A percentile compares a stretch with the other conserved stretches of the same genome.
Conservation (phyloP, 2,888 invertebrate species). For the Cephus runcator region DNA sequence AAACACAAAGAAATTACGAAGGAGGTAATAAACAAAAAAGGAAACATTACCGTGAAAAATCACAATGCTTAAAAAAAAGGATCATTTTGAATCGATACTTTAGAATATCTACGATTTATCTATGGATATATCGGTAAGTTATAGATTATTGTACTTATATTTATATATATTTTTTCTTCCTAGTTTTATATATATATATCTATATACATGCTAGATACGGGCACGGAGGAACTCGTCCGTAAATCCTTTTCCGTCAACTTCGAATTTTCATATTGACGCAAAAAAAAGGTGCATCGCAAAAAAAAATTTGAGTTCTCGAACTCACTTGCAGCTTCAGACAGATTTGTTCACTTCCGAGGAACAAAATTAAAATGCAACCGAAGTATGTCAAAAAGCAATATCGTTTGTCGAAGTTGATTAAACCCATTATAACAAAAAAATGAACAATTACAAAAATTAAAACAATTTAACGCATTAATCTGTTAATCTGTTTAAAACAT, state of each 20-base stretch:
- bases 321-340: no score
- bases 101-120: conserved; percentile 3
- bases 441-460: no score
- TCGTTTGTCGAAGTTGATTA: no score
- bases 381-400: conserved; percentile 1
- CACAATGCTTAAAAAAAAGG: conserved; percentile 1
- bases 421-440: no score
- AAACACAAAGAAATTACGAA: not conserved
- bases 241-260: conserved; percentile 46
- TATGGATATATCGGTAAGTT: not conserved
- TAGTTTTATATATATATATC: conserved; percentile 32
- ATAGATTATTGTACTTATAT: conserved; percentile 42
- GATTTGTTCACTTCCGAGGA: not conserved
- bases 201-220: conserved; percentile 50
- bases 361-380: conserved; percentile 5
- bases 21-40: not conserved
- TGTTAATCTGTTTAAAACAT: no score
- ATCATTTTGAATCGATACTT: not conserved
- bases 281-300: no score
- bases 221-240: conserved; percentile 59
- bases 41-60: not conserved
- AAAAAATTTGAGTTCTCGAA: no score
- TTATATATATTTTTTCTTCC: conserved; percentile 20
- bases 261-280: conserved; percentile 11
- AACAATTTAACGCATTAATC: no score